These are phyloP conservation scores for Bombus consobrinus DNA, from an alignment of 1,140 invertebrate genomes.

Conservation along the genomic window DNA sequence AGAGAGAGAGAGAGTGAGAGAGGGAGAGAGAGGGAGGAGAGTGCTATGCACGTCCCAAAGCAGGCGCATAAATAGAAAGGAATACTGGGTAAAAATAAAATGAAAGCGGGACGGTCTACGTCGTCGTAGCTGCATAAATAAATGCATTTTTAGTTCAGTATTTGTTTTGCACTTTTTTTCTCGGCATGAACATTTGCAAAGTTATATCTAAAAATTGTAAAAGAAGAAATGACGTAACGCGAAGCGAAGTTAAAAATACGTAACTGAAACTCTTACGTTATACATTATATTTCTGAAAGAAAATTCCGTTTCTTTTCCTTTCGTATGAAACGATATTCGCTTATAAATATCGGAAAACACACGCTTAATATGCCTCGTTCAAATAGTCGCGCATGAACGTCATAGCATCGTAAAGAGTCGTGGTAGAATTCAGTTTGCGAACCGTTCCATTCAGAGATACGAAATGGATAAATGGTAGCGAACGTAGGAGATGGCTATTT, in stretches of 20 bases:
- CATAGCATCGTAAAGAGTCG: neutral
- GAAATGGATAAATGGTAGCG: neutral
- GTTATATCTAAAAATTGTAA: neutral
- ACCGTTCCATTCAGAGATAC: neutral
- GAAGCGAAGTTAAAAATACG: neutral
- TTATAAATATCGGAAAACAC: neutral
- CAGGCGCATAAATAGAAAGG: conserved; percentile 49
- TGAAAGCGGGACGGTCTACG: conserved; percentile 40
- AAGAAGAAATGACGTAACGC: neutral
- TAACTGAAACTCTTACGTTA: no score
- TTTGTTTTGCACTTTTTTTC: neutral
- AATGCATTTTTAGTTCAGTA: conserved; percentile 36
- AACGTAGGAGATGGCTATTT: no score
- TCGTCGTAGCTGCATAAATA: conserved; percentile 30
- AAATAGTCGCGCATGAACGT: neutral
- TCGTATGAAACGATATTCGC: neutral
- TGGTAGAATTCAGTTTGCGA: neutral
- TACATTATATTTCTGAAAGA: neutral
- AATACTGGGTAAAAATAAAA: conserved; percentile 53
- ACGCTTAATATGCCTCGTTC: neutral
- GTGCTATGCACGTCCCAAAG: conserved; percentile 16
- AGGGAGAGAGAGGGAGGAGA: neutral
- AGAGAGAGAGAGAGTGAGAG: neutral
- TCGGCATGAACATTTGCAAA: neutral
- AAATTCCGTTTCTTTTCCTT: neutral